Percentiles rank a stretch among this genome's conserved stretches.
Evolutionary conservation across 2,797 vertebrate genomes (phyloP).

Genomic region (Takifugu ocellatus): DNA sequence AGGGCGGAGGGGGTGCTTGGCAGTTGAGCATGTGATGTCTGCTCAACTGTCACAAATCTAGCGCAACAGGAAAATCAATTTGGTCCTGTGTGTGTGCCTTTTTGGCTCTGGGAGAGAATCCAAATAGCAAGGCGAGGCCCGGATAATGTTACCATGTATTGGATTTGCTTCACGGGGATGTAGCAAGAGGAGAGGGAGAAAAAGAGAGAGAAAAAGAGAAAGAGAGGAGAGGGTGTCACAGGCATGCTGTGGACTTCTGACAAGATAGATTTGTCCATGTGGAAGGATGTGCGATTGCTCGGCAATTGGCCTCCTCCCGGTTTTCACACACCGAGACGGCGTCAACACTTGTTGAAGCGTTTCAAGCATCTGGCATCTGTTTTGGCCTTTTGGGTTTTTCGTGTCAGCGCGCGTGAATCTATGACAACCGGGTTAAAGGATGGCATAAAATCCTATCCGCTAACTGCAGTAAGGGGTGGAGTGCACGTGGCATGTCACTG

Average conservation of each 20-base stretch:
- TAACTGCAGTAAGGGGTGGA: slow-evolving; percentile 63
- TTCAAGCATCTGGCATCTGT: slow-evolving; percentile 10
- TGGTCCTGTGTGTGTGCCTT: slow-evolving; percentile 72
- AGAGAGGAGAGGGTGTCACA: slow-evolving; percentile 58
- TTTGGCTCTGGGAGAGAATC: slow-evolving; percentile 74
- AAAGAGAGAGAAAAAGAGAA: slow-evolving; percentile 24
- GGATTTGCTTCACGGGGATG: slow-evolving; percentile 77
- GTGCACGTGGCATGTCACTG: slow-evolving; percentile 45
- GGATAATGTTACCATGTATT: slow-evolving; percentile 78
- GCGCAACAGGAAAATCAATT: slow-evolving; percentile 82
- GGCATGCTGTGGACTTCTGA: slow-evolving; percentile 46
- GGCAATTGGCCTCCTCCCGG: slow-evolving; percentile 37
- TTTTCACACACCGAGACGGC: slow-evolving; percentile 9
- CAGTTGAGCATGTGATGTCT: slow-evolving; percentile 78
- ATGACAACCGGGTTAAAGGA: slow-evolving; percentile 64
- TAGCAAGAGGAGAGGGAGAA: slow-evolving; percentile 33
- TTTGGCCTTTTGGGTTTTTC: neutral
- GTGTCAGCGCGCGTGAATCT: slow-evolving; percentile 19
- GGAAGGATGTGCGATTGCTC: slow-evolving; percentile 61
- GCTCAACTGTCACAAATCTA: slow-evolving; percentile 81
- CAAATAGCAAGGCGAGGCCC: slow-evolving; percentile 73
- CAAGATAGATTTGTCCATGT: slow-evolving; percentile 71
- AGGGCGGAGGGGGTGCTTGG: slow-evolving; percentile 45
- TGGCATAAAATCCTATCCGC: slow-evolving; percentile 68
- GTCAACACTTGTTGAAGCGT: slow-evolving; percentile 1